A percentile compares a stretch with the other conserved stretches of the same genome.
phyloP scores from a whole-genome alignment of 1,140 invertebrate genomes.

The Ectropis grisescens region DNA sequence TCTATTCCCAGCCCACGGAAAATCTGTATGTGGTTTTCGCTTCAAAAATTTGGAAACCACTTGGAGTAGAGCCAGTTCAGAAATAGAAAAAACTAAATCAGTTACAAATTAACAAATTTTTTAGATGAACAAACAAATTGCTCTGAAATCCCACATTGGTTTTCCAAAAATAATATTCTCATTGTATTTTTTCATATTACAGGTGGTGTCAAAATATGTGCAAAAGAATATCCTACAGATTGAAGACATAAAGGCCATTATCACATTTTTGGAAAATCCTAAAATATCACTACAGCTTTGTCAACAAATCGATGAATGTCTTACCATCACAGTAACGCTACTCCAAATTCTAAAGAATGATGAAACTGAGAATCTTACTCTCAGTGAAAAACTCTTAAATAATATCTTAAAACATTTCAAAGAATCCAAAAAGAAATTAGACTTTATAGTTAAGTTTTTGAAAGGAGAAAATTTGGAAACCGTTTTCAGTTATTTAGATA shows the following conservation, averaged over 20 bases:
- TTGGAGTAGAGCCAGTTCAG: no score
- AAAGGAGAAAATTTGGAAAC: slow-evolving; percentile 45
- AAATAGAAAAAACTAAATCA: no score
- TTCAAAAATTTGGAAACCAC: no score
- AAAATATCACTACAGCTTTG: slow-evolving; percentile 32
- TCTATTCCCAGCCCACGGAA: no score
- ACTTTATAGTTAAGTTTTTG: slow-evolving; percentile 43
- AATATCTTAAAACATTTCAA: slow-evolving; percentile 41
- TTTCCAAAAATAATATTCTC: no score
- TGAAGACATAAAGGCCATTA: slow-evolving; percentile 29
- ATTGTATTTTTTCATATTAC: slow-evolving; percentile 17
- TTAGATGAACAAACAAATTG: no score
- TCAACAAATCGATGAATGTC: slow-evolving; percentile 32
- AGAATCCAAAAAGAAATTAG: slow-evolving; percentile 49
- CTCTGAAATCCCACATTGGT: no score
- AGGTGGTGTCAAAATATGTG: slow-evolving; percentile 44
- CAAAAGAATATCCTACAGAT: slow-evolving; percentile 28
- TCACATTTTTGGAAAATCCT: slow-evolving; percentile 40
- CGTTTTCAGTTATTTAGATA: slow-evolving; percentile 37
- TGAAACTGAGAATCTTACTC: slow-evolving; percentile 8
- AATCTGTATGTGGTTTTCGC: no score
- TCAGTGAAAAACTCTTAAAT: slow-evolving; percentile 28
- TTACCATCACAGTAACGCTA: slow-evolving; percentile 32
- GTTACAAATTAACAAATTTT: no score
- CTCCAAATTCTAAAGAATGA: slow-evolving; percentile 32